Conservation (phyloP, 2,113 vertebrate species). For the Oncorhynchus nerka region DNA sequence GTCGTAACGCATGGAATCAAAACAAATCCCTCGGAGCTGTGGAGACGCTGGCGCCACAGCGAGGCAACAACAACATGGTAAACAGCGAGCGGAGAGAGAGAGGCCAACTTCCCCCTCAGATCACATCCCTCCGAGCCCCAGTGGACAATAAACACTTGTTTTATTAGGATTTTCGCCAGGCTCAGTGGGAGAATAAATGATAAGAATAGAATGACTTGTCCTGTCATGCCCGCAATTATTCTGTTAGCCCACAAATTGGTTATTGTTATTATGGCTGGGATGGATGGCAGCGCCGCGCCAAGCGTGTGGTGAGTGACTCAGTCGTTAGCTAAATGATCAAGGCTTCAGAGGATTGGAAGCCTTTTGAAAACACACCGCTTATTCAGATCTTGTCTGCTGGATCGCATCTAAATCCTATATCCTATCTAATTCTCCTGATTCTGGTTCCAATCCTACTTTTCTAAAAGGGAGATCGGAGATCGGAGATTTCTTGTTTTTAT, state of each 20-base stretch:
- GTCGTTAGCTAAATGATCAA: conserved; percentile 66
- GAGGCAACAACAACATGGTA: conserved; percentile 17
- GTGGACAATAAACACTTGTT: conserved; percentile 56
- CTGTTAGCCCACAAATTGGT: conserved; percentile 77
- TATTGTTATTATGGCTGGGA: conserved; percentile 65
- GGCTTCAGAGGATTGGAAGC: background rate
- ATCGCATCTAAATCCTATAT: background rate
- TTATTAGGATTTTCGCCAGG: conserved; percentile 66
- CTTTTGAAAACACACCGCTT: background rate
- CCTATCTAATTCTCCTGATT: too few relatives aligned
- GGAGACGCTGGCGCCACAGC: conserved; percentile 16
- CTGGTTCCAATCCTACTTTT: too few relatives aligned
- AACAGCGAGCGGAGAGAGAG: conserved; percentile 10
- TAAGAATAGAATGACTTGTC: conserved; percentile 79
- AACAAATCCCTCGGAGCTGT: background rate
- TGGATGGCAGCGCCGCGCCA: conserved; percentile 25
- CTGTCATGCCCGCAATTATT: conserved; percentile 79
- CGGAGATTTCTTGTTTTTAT: too few relatives aligned
- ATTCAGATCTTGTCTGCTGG: background rate
- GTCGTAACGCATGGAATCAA: background rate
- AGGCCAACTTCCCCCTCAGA: conserved; percentile 20
- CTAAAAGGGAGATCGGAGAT: too few relatives aligned
- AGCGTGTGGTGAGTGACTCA: conserved; percentile 69
- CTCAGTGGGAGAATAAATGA: conserved; percentile 73
- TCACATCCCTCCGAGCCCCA: conserved; percentile 43